Base-by-base conservation (phyloP, 2,797 vertebrate genomes). In the Manis pentadactyla region DNA sequence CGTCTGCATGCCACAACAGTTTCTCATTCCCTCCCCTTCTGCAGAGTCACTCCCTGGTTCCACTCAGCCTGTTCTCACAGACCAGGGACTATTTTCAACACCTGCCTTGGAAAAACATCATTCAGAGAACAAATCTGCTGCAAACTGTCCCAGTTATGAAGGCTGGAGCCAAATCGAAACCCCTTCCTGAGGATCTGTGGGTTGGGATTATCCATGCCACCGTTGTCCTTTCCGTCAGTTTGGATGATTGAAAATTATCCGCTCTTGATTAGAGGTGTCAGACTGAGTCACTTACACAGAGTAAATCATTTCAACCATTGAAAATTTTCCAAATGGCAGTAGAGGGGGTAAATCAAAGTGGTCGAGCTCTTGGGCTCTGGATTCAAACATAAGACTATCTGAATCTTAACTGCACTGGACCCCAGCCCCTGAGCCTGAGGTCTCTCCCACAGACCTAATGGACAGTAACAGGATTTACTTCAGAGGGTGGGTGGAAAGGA, bases 41-140 rank as follows among this genome's bases (percentile, higher is more conserved):
- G 68, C 69, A 73, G 75, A 73, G 75, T 57, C 39, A 18, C 61
- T 64, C 29, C 34, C 15, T 39, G 31, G 37, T 79, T 23, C 19
- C 57, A 53, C 9, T 34, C 39, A 55, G 39, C 53, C 19, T 25
- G 2, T 29, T 79, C 78, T 66, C 69, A 4, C 95, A 82, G 34
- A 77, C 31, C 7, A 7, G 0, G 17, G 82, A n/a, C 90, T 85
- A n/a, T 79, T 96, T 96, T 94, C 73, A 92, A 91, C 34, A 37
- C 55, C 79, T 77, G 66, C 73, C 53, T 37, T 64, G 87, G 64
- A 82, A 93, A 92, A 82, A 55, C 29, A 68, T 66, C 37, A 9
- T 57, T 85, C 27, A 63, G 61, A 77, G 55, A 85, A 51, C 53
- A 75, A 29, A 74, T 71, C 42, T 55, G 69, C 83, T 46, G 4